Conservation (phyloP, 2,888 invertebrate genomes). For the Meghimatium bilineatum region DNA sequence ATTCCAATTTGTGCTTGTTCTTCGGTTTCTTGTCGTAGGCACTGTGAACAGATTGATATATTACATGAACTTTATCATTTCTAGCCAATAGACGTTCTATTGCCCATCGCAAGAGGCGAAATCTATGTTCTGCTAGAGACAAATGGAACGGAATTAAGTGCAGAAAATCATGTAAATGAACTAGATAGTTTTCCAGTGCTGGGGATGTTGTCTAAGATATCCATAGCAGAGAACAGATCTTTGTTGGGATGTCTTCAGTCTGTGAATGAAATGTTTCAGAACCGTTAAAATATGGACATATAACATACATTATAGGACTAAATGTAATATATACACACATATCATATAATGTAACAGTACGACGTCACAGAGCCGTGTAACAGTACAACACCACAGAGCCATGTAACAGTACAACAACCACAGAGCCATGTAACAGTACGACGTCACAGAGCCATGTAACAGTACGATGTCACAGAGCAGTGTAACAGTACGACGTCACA, state of each 20-base stretch:
- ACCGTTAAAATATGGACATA: too few relatives aligned
- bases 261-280: neutral
- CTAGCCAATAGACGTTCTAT: conserved; percentile 35
- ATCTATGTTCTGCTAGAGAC: conserved; percentile 28
- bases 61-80: conserved; percentile 24
- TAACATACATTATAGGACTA: too few relatives aligned
- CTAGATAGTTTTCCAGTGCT: conserved; percentile 7
- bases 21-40: conserved; percentile 18
- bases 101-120: neutral
- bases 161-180: conserved; percentile 39
- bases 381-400: too few relatives aligned
- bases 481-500: too few relatives aligned
- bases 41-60: conserved; percentile 38
- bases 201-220: conserved; percentile 26
- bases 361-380: too few relatives aligned
- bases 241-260: neutral
- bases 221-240: conserved; percentile 10
- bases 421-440: too few relatives aligned
- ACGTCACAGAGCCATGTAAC: too few relatives aligned
- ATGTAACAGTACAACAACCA: too few relatives aligned
- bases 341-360: too few relatives aligned
- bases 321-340: too few relatives aligned
- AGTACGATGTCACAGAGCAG: too few relatives aligned
- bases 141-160: conserved; percentile 34
- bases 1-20: conserved; percentile 34